Base-by-base conservation (phyloP, 2,113 vertebrate species). In the Physeter macrocephalus region DNA sequence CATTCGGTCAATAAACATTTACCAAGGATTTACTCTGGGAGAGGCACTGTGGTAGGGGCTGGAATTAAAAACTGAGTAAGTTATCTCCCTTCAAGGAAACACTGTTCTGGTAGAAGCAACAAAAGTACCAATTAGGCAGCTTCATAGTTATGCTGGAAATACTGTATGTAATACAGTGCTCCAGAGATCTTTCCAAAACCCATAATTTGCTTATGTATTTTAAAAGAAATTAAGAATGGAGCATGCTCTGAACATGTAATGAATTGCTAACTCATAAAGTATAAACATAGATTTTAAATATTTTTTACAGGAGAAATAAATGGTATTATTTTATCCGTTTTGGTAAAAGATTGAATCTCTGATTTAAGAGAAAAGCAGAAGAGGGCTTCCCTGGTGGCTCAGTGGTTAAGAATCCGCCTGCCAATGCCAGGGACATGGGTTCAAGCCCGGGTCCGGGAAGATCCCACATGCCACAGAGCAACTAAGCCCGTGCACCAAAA, bases 311-410 rank as follows among this genome's bases (percentile, higher is more conserved):
- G 21, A 92, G 5, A 97, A 88, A 80, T 90, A 61, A 97, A 46
- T 34, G 15, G 52, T 20, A 85, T 80, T 69, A 69, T 59, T 85
- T 23, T 92, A 66, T 46, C 8, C 31, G 39, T 85, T 95, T 74
- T 88, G 27, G 74, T 80, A 69, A 96, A 93, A 94, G 8, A 86
- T 4, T 54, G 0, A 77, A 43, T 36, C 52, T 93, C 59, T 77
- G 21, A 59, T 64, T 80, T 95, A 90, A 87, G 10, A 87, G 10
- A 86, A 91, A 96, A 88, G 31, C 74, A 67, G 88, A 82, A 81
- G 14, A 77, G 15, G 52, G 52, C 52, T 52, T 52, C 52, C 5
- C 52, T 52, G 52, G 52, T 52, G 52, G 52, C 52, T 6, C 52
- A 18, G 52, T 52, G 52, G 52, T 52, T 52, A 18, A 52, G 52